These are phyloP conservation scores for Bruchidius siliquastri DNA, from an alignment of 2,888 invertebrate species.

Conservation along the genomic window DNA sequence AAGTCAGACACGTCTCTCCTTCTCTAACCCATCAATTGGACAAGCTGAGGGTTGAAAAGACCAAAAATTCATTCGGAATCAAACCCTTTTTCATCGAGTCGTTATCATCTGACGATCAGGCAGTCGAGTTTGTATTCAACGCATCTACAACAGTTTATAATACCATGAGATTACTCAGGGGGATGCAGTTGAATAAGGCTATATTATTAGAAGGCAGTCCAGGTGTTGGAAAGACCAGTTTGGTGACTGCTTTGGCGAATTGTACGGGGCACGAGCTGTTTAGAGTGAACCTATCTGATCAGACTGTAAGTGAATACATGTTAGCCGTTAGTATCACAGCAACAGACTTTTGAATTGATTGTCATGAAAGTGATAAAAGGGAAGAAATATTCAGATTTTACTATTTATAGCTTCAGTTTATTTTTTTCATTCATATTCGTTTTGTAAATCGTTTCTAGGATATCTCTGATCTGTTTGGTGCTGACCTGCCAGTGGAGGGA, in stretches of 20 bases:
- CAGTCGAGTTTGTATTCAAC: slow-evolving; percentile 62
- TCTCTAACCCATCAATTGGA: slow-evolving; percentile 3
- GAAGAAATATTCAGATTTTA: too few relatives aligned
- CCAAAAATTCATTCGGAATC: slow-evolving; percentile 51
- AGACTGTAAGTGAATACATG: slow-evolving; percentile 68
- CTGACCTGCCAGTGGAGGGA: slow-evolving; percentile 92
- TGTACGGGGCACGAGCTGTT: slow-evolving; percentile 79
- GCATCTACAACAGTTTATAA: slow-evolving; percentile 79
- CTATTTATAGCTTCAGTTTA: too few relatives aligned
- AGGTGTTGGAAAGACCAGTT: slow-evolving; percentile 96
- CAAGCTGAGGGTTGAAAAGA: neutral
- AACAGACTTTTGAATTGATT: too few relatives aligned
- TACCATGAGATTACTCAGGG: slow-evolving; percentile 78
- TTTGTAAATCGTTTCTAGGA: slow-evolving; percentile 61
- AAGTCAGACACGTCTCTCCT: slow-evolving; percentile 44
- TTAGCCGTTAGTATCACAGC: too few relatives aligned
- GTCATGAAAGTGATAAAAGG: too few relatives aligned
- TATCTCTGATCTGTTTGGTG: slow-evolving; percentile 95
- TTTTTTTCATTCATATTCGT: too few relatives aligned
- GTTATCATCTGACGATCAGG: slow-evolving; percentile 43
- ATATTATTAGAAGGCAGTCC: slow-evolving; percentile 95
- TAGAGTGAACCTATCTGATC: slow-evolving; percentile 96
- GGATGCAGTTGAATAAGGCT: slow-evolving; percentile 85
- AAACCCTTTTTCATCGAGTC: slow-evolving; percentile 69
- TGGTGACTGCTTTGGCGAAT: slow-evolving; percentile 85